These are phyloP conservation scores for Heliothis peltigera DNA, from an alignment of 2,888 invertebrate genomes.

Conservation along the genomic window DNA sequence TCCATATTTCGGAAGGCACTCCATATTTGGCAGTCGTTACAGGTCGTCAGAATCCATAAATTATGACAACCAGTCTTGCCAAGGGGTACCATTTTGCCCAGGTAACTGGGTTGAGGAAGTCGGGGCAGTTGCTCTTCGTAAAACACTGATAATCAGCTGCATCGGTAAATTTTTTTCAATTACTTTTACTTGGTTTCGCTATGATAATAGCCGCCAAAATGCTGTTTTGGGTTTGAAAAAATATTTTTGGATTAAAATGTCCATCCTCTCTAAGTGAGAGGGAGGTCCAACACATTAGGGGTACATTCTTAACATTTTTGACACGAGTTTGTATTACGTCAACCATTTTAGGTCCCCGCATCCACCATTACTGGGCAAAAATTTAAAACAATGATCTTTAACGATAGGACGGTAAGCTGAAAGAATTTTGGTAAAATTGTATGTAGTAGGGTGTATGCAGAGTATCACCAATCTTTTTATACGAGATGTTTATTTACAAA, in stretches of 20 bases:
- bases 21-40: no score
- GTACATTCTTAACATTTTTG: slow-evolving; percentile 49
- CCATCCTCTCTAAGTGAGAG: slow-evolving; percentile 9
- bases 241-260: slow-evolving; percentile 25
- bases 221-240: no score
- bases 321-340: slow-evolving; percentile 18
- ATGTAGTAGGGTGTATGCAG: not conserved
- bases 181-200: not conserved
- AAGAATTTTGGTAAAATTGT: slow-evolving; percentile 22
- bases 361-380: slow-evolving; percentile 42
- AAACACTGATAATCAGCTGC: no score
- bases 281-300: slow-evolving; percentile 23
- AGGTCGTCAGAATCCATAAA: no score
- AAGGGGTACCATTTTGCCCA: no score
- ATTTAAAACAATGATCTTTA: slow-evolving; percentile 47
- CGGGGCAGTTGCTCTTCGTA: no score
- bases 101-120: no score
- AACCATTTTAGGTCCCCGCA: slow-evolving; percentile 13
- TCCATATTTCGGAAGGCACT: no score
- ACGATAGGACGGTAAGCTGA: slow-evolving; percentile 15
- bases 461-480: not conserved
- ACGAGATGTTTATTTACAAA: no score
- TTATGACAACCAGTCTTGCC: no score
- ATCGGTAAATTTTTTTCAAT: no score
- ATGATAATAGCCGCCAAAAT: not conserved